phyloP scores from a whole-genome alignment of 2,888 invertebrate genomes.

The Sminthurinus aureus region DNA sequence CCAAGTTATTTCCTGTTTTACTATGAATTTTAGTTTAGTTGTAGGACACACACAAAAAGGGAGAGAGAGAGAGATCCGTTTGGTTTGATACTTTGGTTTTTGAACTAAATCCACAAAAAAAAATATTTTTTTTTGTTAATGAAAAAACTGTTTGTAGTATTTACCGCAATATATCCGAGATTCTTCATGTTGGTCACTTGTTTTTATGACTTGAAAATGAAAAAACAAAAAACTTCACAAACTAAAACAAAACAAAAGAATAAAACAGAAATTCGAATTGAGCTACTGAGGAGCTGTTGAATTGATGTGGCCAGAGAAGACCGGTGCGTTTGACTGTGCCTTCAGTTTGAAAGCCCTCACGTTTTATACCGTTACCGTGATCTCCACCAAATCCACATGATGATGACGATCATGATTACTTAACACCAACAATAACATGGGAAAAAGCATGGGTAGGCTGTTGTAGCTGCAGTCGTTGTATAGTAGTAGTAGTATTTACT shows the following conservation, averaged over 20 bases:
- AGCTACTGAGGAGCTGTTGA: neutral
- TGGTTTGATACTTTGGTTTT: neutral
- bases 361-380: slow-evolving; percentile 25
- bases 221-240: neutral
- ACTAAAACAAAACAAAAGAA: neutral
- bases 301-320: slow-evolving; percentile 26
- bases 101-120: neutral
- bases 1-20: neutral
- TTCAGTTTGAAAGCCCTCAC: slow-evolving; percentile 6
- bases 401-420: slow-evolving; percentile 9
- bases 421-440: neutral
- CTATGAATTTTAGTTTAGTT: neutral
- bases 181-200: slow-evolving; percentile 26
- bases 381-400: neutral
- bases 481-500: neutral
- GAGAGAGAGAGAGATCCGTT: neutral
- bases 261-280: neutral
- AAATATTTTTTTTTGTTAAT: too few relatives aligned
- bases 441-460: neutral
- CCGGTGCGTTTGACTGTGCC: slow-evolving; percentile 16
- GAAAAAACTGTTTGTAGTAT: slow-evolving; percentile 1
- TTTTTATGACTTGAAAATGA: neutral
- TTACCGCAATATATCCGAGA: slow-evolving; percentile 32
- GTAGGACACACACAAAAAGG: neutral
- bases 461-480: neutral